Conservation (phyloP, 2,888 invertebrate species). For the Tribolium freemani region DNA sequence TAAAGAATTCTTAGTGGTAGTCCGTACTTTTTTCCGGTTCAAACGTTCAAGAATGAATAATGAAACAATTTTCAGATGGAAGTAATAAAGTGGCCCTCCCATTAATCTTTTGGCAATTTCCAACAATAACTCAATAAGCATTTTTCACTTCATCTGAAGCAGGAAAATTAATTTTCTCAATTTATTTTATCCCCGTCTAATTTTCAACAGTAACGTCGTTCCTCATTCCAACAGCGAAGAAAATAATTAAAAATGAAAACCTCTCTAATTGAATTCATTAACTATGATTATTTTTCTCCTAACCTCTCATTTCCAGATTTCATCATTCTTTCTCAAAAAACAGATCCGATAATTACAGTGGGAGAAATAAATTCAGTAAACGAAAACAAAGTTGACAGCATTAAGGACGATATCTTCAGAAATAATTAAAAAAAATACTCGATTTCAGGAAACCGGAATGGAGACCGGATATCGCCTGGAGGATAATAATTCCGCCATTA, state of each 20-base stretch:
- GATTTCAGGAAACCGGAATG: background rate
- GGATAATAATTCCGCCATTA: conserved; percentile 26
- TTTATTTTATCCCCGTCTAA: conserved; percentile 8
- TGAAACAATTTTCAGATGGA: background rate
- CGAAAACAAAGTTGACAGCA: too few relatives aligned
- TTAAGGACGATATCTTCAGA: too few relatives aligned
- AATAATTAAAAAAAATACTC: background rate
- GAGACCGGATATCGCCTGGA: background rate
- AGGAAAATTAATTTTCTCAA: conserved; percentile 13
- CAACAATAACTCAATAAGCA: background rate
- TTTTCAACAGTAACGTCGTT: background rate
- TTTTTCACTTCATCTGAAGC: conserved; percentile 2
- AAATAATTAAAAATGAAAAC: conserved; percentile 23
- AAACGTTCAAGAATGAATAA: background rate
- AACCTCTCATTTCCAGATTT: background rate
- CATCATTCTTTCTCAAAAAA: background rate
- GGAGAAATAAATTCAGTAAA: too few relatives aligned
- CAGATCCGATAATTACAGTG: background rate
- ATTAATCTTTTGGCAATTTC: background rate
- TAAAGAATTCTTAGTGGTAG: too few relatives aligned
- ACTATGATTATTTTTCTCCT: conserved; percentile 8
- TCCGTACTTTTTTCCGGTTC: too few relatives aligned
- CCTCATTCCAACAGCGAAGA: background rate
- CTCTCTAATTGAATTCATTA: conserved; percentile 15
- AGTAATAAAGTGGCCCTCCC: background rate